phyloP scores from a whole-genome alignment of 2,797 vertebrate genomes.

The Pseudomugil tenellus region DNA sequence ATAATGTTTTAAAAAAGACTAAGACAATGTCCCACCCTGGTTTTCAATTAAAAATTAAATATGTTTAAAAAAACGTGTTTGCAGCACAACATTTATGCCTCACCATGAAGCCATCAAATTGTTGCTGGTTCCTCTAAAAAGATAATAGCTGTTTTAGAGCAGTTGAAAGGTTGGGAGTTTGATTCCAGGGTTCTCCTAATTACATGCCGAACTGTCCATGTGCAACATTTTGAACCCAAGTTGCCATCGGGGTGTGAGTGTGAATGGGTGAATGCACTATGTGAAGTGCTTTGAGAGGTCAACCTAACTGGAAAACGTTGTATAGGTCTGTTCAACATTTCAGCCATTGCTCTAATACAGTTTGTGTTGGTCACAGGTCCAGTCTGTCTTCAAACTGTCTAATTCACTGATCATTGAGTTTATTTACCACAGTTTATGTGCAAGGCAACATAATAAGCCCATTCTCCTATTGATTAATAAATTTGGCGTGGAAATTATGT shows the following conservation, averaged over 20 bases:
- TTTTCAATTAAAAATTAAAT: background rate
- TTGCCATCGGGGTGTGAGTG: too few relatives aligned
- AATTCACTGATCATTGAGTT: conserved; percentile 62
- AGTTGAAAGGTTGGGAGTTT: too few relatives aligned
- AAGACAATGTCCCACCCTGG: background rate
- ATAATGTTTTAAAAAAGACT: background rate
- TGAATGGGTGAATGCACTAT: too few relatives aligned
- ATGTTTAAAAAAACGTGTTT: background rate
- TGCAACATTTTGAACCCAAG: too few relatives aligned
- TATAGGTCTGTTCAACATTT: too few relatives aligned
- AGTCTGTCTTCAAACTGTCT: conserved; percentile 45
- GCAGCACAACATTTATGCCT: background rate
- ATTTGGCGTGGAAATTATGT: conserved; percentile 55
- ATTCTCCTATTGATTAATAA: conserved; percentile 59
- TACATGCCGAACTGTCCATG: too few relatives aligned
- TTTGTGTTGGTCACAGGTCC: conserved; percentile 19
- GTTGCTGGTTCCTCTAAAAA: conserved; percentile 11
- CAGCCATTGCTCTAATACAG: conserved; percentile 2
- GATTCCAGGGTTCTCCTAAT: too few relatives aligned
- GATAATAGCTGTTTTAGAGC: too few relatives aligned
- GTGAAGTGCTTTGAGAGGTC: too few relatives aligned
- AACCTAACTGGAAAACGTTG: too few relatives aligned
- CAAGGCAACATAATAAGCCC: conserved; percentile 38
- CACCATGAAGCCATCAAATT: background rate
- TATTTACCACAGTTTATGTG: conserved; percentile 60